These are phyloP conservation scores for Drosophila nigricruria DNA, from an alignment of 2,888 invertebrate genomes.

Conservation along the genomic window DNA sequence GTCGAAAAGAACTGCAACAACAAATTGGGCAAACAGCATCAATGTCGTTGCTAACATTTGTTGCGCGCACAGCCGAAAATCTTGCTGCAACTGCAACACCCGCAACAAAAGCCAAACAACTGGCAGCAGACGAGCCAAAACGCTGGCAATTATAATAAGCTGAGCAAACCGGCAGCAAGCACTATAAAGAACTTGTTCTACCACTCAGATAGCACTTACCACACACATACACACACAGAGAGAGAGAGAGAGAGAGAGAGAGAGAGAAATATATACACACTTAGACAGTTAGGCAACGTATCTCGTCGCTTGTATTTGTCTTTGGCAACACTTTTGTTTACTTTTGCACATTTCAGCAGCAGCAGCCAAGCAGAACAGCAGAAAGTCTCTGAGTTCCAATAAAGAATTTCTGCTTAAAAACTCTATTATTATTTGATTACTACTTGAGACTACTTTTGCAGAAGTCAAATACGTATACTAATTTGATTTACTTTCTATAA, in stretches of 20 bases:
- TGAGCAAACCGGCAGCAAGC: constrained; percentile 50
- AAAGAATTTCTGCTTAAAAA: background rate
- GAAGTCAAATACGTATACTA: background rate
- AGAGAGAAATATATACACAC: constrained; percentile 1
- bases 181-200: constrained; percentile 61
- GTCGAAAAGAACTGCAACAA: constrained; percentile 7
- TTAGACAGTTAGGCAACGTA: constrained; percentile 41
- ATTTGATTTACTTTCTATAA: background rate
- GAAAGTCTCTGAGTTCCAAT: constrained; percentile 28
- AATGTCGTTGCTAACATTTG: constrained; percentile 71
- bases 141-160: constrained; percentile 77
- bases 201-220: constrained; percentile 57
- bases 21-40: constrained; percentile 48
- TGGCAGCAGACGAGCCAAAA: constrained; percentile 51
- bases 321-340: constrained; percentile 79
- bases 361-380: constrained; percentile 17
- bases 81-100: constrained; percentile 43
- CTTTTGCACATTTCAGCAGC: constrained; percentile 73
- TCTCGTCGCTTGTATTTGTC: constrained; percentile 65
- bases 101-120: constrained; percentile 52
- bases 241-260: background rate
- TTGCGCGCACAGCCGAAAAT: constrained; percentile 51
- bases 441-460: background rate
- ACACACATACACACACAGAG: constrained; percentile 4
- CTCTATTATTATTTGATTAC: background rate